These are phyloP conservation scores for Erpetoichthys calabaricus DNA, from an alignment of 2,797 vertebrate genomes.

Conservation along the genomic window DNA sequence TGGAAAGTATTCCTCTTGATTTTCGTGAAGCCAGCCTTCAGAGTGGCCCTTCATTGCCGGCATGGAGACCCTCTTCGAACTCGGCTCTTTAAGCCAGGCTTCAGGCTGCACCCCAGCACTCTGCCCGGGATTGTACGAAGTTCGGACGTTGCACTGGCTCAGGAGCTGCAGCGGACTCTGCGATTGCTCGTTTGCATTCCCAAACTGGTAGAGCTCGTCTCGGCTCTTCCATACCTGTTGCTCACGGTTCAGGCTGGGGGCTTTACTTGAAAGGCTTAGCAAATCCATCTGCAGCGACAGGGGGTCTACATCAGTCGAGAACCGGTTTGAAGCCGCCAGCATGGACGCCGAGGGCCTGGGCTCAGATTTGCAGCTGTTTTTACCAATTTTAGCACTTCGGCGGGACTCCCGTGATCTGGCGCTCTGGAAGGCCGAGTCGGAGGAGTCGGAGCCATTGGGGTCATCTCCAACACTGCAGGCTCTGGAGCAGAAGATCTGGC, in stretches of 20 bases:
- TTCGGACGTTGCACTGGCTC: slow-evolving; percentile 86
- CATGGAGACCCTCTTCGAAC: slow-evolving; percentile 69
- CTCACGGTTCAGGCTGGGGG: slow-evolving; percentile 78
- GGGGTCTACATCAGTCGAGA: slow-evolving; percentile 81
- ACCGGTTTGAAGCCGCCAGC: slow-evolving; percentile 60
- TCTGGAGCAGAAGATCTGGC: slow-evolving; percentile 94
- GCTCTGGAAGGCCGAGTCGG: slow-evolving; percentile 89
- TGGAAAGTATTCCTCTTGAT: slow-evolving; percentile 68
- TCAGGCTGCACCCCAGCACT: slow-evolving; percentile 53
- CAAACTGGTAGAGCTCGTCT: slow-evolving; percentile 63
- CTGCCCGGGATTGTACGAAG: slow-evolving; percentile 57
- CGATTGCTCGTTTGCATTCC: slow-evolving; percentile 56
- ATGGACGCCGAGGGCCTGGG: slow-evolving; percentile 52
- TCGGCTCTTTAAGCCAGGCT: slow-evolving; percentile 66
- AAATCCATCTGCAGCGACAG: slow-evolving; percentile 95
- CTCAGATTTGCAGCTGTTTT: slow-evolving; percentile 56
- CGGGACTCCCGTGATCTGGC: slow-evolving; percentile 82
- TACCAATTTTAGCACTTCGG: slow-evolving; percentile 77
- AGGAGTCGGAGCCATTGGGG: slow-evolving; percentile 83
- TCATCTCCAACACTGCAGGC: slow-evolving; percentile 85
- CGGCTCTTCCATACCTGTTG: slow-evolving; percentile 75
- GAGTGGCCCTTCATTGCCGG: slow-evolving; percentile 74
- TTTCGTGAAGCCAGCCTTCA: slow-evolving; percentile 70
- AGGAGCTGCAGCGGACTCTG: slow-evolving; percentile 73
- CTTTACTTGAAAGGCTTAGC: slow-evolving; percentile 90